Evolutionary conservation across 2,888 invertebrate genomes (phyloP), one percentile per base, ranked within the genome.

Genomic region (Chydorus sphaericus): DNA sequence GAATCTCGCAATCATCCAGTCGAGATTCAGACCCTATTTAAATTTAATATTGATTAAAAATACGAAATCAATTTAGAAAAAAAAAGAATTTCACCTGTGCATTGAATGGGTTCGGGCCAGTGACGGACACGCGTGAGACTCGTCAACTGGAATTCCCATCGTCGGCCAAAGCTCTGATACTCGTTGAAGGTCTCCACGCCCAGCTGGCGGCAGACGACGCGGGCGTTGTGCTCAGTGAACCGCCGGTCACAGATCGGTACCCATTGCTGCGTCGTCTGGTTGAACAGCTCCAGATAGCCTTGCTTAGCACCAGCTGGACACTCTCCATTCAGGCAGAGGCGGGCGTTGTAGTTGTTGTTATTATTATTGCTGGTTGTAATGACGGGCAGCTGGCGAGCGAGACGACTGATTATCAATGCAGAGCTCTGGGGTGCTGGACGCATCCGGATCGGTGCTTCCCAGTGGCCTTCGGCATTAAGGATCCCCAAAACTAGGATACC

Each of bases 201-300:
- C 48, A 98, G 71, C 68, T 96, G 90, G 23, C 90, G 77, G 66
- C 98, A 98, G 0, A 94, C 91, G 1, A 97, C 96, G 75, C 93
- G 86, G 4, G 93, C 96, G 67, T 96, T 97, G 64, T 94, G 78
- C 68, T 96, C 92, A 0, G 94, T 94, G 68, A 98, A 98, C 58
- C 92, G 78, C 48, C 79, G 79, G 69, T 98, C 98, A 70, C 98
- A 98, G 72, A 96, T 82, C 0, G 97, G 91, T 33, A 94, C 87
- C 91, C 94, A 96, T 66, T 96, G 94, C 18, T 90, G 74, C 0
- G 94, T 93, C 2, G 98, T 97, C 62, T 78, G 79, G 66, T 98
- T 99, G 68, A 87, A 97, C 66, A 92, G 86, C 72, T 97, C 93
- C 58, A 97, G 69, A 65, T 94, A 97, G 5, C 96, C 96, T 76